Percentiles rank a stretch among this genome's conserved stretches.
Conservation (phyloP, 2,797 vertebrate genomes). For the Danio kyathit region DNA sequence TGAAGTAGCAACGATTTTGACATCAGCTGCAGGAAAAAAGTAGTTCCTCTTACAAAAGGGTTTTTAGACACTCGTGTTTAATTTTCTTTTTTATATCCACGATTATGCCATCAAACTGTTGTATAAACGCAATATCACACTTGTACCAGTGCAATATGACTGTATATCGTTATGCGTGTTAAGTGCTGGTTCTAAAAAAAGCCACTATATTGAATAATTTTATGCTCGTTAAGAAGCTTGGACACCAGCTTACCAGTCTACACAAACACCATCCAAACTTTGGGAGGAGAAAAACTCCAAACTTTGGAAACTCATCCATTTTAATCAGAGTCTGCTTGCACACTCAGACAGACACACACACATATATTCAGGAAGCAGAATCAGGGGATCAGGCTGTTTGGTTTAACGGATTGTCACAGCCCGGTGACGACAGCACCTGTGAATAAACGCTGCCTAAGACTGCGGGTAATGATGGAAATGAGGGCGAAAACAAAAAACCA, state of each 20-base stretch:
- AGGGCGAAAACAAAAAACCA: constrained; percentile 50
- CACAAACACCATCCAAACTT: not conserved
- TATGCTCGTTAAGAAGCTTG: not conserved
- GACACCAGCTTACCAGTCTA: not conserved
- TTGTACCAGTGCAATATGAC: too few relatives aligned
- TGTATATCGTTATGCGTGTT: too few relatives aligned
- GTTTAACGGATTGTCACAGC: constrained; percentile 32
- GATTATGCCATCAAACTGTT: too few relatives aligned
- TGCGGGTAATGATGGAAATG: not conserved
- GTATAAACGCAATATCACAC: too few relatives aligned
- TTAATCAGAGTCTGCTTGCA: constrained; percentile 54
- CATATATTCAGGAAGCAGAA: constrained; percentile 40
- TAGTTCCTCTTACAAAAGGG: too few relatives aligned
- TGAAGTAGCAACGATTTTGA: too few relatives aligned
- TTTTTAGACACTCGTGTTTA: too few relatives aligned
- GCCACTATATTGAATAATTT: too few relatives aligned
- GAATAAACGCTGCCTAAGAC: constrained; percentile 48
- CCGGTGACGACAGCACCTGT: constrained; percentile 24
- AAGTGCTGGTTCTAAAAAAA: too few relatives aligned
- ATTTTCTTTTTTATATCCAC: too few relatives aligned
- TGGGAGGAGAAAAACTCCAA: constrained; percentile 6
- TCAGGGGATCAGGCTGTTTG: constrained; percentile 48
- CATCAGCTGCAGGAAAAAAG: too few relatives aligned
- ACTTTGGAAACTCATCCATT: constrained; percentile 57
- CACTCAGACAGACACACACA: not conserved